Evolutionary conservation across 2,888 invertebrate species (phyloP).

Genomic region (Sminthurides aquaticus): DNA sequence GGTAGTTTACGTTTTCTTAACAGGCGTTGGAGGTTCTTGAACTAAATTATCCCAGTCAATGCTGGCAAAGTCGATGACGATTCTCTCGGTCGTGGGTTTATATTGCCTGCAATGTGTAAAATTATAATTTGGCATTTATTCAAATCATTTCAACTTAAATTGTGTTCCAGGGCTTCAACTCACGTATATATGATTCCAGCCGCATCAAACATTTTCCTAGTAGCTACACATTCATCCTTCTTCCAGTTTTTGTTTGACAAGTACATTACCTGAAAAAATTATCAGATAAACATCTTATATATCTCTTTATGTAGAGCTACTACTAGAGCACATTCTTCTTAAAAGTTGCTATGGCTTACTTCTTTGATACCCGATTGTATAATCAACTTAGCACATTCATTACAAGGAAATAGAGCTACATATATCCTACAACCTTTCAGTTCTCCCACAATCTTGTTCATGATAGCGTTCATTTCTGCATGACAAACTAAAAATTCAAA

Average conservation of each 20-base stretch:
- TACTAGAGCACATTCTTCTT: not conserved
- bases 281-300: not conserved
- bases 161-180: not conserved
- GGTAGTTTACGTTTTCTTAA: not conserved
- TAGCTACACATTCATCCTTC: conserved; percentile 62
- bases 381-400: conserved; percentile 94
- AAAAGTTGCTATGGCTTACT: conserved; percentile 24
- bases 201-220: conserved; percentile 73
- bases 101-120: conserved; percentile 55
- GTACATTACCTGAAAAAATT: conserved; percentile 56
- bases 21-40: conserved; percentile 17
- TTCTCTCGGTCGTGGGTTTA: conserved; percentile 55
- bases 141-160: conserved; percentile 5
- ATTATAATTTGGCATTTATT: not conserved
- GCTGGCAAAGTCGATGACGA: conserved; percentile 62
- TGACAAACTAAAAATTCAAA: conserved; percentile 74
- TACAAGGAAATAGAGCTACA: conserved; percentile 88
- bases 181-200: conserved; percentile 64
- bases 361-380: conserved; percentile 83
- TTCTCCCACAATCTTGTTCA: conserved; percentile 77
- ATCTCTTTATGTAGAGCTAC: too few relatives aligned
- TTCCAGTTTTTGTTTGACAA: conserved; percentile 72
- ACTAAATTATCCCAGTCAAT: conserved; percentile 53
- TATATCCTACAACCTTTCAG: conserved; percentile 75
- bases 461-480: conserved; percentile 93